These are phyloP conservation scores for Austrofundulus limnaeus DNA, from an alignment of 2,113 vertebrate species.

Conservation along the genomic window DNA sequence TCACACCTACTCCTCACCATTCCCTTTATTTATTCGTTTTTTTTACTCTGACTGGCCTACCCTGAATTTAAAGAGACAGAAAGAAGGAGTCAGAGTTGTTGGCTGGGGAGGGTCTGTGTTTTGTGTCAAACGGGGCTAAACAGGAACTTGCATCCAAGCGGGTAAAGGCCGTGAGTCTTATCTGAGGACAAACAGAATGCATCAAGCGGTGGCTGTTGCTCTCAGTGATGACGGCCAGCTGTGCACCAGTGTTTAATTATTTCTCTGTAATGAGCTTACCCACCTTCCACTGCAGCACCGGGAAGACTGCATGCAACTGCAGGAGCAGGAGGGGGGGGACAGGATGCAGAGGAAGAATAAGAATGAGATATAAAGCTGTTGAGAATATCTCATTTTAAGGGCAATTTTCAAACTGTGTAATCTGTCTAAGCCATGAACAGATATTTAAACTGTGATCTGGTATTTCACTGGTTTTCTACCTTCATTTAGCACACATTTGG, in stretches of 20 bases:
- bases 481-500: constrained; percentile 10
- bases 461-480: constrained; percentile 1
- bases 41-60: constrained; percentile 23
- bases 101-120: constrained; percentile 60
- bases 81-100: constrained; percentile 40
- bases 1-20: constrained; percentile 43
- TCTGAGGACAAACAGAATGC: constrained; percentile 83
- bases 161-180: constrained; percentile 81
- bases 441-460: not conserved
- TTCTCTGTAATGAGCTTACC: constrained; percentile 83
- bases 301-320: constrained; percentile 60
- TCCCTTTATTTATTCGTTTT: not conserved
- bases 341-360: constrained; percentile 26
- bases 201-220: constrained; percentile 80
- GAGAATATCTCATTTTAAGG: constrained; percentile 43
- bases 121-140: constrained; percentile 79
- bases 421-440: constrained; percentile 7
- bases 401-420: constrained; percentile 20
- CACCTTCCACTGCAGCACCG: constrained; percentile 75
- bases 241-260: constrained; percentile 84
- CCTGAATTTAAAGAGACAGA: constrained; percentile 24
- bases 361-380: constrained; percentile 38
- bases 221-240: constrained; percentile 80
- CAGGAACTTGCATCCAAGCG: constrained; percentile 76
- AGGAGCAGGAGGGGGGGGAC: constrained; percentile 42